Conservation (phyloP, 1,140 invertebrate species). For the Lysiphlebus fabarum region DNA sequence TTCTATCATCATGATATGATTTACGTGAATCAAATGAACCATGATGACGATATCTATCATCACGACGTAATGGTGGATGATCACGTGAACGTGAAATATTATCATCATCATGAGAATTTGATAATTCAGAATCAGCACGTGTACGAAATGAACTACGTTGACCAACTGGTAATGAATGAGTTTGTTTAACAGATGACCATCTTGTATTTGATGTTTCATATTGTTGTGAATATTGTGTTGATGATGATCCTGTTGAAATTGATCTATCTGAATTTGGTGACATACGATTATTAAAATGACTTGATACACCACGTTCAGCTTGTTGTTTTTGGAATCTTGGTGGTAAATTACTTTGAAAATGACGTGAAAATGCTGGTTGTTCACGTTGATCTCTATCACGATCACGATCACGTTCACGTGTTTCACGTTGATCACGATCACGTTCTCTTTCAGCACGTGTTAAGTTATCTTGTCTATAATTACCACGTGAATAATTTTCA, state of each 20-base stretch:
- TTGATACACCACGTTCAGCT: constrained; percentile 48
- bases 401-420: constrained; percentile 49
- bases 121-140: constrained; percentile 46
- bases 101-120: constrained; percentile 45
- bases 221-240: constrained; percentile 52
- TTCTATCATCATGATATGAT: constrained; percentile 45
- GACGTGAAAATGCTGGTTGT: constrained; percentile 62
- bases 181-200: constrained; percentile 46
- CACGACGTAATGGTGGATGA: constrained; percentile 26
- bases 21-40: constrained; percentile 44
- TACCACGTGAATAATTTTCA: constrained; percentile 25
- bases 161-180: constrained; percentile 36
- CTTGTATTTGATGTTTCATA: constrained; percentile 49
- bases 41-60: constrained; percentile 30
- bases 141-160: constrained; percentile 36
- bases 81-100: constrained; percentile 42
- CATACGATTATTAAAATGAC: constrained; percentile 38
- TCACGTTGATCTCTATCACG: constrained; percentile 45
- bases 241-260: constrained; percentile 29
- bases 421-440: constrained; percentile 46
- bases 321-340: constrained; percentile 82
- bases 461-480: constrained; percentile 33
- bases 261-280: constrained; percentile 47
- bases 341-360: constrained; percentile 77
- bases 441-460: constrained; percentile 46